phyloP scores from a whole-genome alignment of 2,888 invertebrate species.

The Cosmopolites sordidus region DNA sequence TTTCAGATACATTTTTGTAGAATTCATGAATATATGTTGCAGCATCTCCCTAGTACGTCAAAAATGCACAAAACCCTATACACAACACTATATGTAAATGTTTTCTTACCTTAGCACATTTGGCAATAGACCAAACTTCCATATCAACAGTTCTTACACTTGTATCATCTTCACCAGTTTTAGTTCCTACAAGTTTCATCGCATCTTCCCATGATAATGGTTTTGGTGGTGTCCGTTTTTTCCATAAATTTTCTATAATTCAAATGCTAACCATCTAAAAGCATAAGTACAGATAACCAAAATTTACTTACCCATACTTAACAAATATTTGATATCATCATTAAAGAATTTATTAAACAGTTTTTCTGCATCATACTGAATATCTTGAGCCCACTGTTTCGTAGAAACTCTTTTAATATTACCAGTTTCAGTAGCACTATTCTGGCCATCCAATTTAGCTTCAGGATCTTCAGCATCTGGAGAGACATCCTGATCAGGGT shows the following conservation, averaged over 20 bases:
- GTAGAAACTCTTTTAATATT: conserved; percentile 66
- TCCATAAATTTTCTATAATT: conserved; percentile 86
- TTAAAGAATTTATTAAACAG: conserved; percentile 90
- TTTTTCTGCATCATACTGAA: conserved; percentile 76
- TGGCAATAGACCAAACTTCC: conserved; percentile 45
- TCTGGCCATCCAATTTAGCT: conserved; percentile 60
- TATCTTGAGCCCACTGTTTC: conserved; percentile 81
- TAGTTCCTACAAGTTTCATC: conserved; percentile 33
- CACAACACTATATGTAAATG: too few species aligned
- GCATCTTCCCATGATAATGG: conserved; percentile 68
- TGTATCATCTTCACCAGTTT: conserved; percentile 29
- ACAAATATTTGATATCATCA: conserved; percentile 90
- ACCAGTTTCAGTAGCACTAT: conserved; percentile 52
- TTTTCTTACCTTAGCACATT: conserved; percentile 46
- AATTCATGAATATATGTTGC: too few species aligned
- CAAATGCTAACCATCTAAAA: conserved; percentile 10
- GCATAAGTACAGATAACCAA: neutral
- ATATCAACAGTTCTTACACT: conserved; percentile 38
- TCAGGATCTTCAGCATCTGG: conserved; percentile 97
- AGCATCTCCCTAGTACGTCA: too few species aligned
- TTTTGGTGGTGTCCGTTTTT: conserved; percentile 77
- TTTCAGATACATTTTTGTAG: too few species aligned
- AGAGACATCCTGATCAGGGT: conserved; percentile 96
- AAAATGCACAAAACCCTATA: conserved; percentile 57
- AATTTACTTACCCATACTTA: conserved; percentile 67